Conservation (phyloP, 2,888 invertebrate species). For the Pandemis corylana region DNA sequence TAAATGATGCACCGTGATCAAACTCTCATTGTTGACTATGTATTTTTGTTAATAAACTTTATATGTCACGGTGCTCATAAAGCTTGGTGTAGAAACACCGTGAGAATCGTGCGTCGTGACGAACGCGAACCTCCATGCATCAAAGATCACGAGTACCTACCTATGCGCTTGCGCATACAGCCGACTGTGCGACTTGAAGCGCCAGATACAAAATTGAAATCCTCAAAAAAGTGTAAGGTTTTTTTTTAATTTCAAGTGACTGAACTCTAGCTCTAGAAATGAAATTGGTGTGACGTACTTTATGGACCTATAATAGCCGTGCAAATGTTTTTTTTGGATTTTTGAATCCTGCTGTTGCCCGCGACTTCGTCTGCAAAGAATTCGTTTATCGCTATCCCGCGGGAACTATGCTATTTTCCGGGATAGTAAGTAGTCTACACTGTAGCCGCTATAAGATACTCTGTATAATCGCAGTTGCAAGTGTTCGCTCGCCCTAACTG, state of each 20-base stretch:
- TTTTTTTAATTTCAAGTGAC: too few relatives aligned
- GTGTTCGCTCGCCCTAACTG: constrained; percentile 7
- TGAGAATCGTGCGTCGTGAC: constrained; percentile 40
- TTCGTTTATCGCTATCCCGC: too few relatives aligned
- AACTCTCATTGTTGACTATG: constrained; percentile 7
- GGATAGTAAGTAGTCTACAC: too few relatives aligned
- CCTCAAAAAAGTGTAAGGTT: too few relatives aligned
- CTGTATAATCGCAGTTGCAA: constrained; percentile 2
- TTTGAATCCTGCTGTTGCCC: too few relatives aligned
- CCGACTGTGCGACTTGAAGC: background rate
- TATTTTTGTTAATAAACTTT: constrained; percentile 22
- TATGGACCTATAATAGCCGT: too few relatives aligned
- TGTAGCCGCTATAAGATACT: too few relatives aligned
- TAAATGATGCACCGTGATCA: constrained; percentile 7
- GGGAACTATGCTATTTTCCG: too few relatives aligned
- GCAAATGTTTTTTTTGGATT: too few relatives aligned
- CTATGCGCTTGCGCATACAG: constrained; percentile 2
- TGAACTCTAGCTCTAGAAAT: too few relatives aligned
- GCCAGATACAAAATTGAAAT: background rate
- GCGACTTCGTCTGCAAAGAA: too few relatives aligned
- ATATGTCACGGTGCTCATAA: constrained; percentile 34
- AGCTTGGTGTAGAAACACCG: constrained; percentile 37
- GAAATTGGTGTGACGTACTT: too few relatives aligned
- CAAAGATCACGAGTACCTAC: constrained; percentile 25
- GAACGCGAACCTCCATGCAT: constrained; percentile 14